A percentile compares a stretch with the other conserved stretches of the same genome.
phyloP scores from a whole-genome alignment of 2,888 invertebrate genomes.

The Microctonus brassicae region DNA sequence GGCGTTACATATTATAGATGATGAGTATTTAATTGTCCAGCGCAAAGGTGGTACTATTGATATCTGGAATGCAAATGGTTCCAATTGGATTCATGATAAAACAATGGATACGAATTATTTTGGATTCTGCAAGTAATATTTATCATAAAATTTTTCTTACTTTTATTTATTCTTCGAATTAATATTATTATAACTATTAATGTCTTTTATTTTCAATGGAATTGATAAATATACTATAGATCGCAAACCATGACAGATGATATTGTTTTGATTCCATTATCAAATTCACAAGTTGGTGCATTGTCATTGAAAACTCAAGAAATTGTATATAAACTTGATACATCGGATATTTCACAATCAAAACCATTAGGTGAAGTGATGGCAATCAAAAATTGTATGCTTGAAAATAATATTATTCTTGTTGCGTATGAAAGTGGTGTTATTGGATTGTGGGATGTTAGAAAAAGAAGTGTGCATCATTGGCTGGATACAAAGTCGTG shows the following conservation, averaged over 20 bases:
- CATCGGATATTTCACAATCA: conserved; percentile 41
- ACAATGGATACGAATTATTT: conserved; percentile 75
- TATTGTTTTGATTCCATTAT: conserved; percentile 78
- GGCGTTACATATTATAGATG: conserved; percentile 74
- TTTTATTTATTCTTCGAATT: conserved; percentile 20
- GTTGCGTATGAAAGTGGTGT: conserved; percentile 83
- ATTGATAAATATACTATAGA: conserved; percentile 47
- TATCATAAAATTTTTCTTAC: conserved; percentile 21
- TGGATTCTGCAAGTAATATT: conserved; percentile 81
- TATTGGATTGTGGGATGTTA: conserved; percentile 80
- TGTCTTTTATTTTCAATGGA: conserved; percentile 7
- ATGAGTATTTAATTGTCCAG: conserved; percentile 78
- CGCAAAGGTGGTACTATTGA: conserved; percentile 81
- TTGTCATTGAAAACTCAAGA: conserved; percentile 71
- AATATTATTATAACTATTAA: not conserved
- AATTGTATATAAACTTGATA: conserved; percentile 56
- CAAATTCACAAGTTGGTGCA: conserved; percentile 73
- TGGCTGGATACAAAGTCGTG: conserved; percentile 75
- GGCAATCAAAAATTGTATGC: conserved; percentile 74
- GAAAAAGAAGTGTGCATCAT: conserved; percentile 73
- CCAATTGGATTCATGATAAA: conserved; percentile 72
- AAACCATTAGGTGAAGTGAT: conserved; percentile 75
- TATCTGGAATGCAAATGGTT: conserved; percentile 76
- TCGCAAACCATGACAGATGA: conserved; percentile 72
- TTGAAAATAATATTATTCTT: conserved; percentile 71